These are phyloP conservation scores for Polyploca ridens DNA, from an alignment of 2,888 invertebrate genomes.

Conservation along the genomic window DNA sequence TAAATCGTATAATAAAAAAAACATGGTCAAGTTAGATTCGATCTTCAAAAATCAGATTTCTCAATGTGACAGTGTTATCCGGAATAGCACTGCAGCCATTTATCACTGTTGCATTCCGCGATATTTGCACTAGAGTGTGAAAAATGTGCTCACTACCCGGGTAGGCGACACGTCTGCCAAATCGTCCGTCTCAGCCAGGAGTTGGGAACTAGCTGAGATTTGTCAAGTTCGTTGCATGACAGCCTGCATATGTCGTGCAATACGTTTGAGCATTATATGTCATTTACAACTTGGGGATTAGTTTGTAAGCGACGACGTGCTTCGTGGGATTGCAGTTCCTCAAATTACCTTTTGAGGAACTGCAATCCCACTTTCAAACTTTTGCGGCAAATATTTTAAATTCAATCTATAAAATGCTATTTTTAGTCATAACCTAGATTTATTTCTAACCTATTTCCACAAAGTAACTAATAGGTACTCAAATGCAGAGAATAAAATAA, in stretches of 20 bases:
- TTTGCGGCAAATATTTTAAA: too few species aligned
- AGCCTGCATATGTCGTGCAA: neutral
- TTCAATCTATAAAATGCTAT: too few species aligned
- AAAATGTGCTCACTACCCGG: neutral
- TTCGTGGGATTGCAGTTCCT: neutral
- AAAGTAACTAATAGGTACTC: too few species aligned
- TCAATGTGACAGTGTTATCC: neutral
- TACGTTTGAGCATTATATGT: neutral
- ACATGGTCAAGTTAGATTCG: neutral
- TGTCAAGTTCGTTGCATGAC: neutral
- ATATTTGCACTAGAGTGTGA: neutral
- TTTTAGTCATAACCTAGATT: too few species aligned
- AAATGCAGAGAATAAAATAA: neutral
- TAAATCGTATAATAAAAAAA: too few species aligned
- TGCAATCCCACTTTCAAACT: too few species aligned
- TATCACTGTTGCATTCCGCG: conserved; percentile 1
- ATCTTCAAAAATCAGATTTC: neutral
- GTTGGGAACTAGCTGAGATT: neutral
- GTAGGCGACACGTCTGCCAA: neutral
- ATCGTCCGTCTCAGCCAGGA: neutral
- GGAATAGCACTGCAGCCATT: neutral
- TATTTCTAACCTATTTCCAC: too few species aligned
- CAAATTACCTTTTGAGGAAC: too few species aligned
- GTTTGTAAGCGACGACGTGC: neutral
- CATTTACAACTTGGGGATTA: neutral